phyloP scores from a whole-genome alignment of 2,113 vertebrate genomes.

The Hylia prasina region DNA sequence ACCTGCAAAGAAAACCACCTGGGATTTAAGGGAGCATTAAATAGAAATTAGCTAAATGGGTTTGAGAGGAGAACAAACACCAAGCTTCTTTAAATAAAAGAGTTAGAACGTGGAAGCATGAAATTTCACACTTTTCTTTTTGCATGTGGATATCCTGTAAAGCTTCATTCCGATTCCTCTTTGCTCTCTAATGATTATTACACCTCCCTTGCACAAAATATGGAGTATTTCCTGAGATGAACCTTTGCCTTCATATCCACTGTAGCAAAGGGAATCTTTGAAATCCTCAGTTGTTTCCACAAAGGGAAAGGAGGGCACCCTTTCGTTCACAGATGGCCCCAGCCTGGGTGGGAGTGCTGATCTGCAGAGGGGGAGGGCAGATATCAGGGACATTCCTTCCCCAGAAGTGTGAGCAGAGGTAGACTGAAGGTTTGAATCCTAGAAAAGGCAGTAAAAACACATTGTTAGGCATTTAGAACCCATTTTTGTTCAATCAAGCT shows the following conservation, averaged over 20 bases:
- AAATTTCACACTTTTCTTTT: not conserved
- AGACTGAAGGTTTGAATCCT: not conserved
- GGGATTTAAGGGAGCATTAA: not conserved
- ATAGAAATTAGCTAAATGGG: not conserved
- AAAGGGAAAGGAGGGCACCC: not conserved
- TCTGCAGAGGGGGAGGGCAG: not conserved
- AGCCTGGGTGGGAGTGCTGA: not conserved
- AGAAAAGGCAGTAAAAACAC: not conserved
- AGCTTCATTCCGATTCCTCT: not conserved
- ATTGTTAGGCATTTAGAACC: slow-evolving; percentile 6
- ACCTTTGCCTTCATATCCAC: not conserved
- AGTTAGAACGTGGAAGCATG: not conserved
- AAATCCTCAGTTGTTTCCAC: not conserved
- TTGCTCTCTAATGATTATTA: not conserved
- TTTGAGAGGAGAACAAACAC: not conserved
- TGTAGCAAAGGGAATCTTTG: not conserved
- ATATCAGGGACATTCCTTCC: not conserved
- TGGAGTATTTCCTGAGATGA: not conserved
- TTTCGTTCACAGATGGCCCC: not conserved
- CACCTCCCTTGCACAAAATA: not conserved
- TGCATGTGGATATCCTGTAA: not conserved
- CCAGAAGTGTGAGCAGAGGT: not conserved
- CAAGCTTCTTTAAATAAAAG: not conserved
- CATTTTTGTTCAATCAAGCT: slow-evolving; percentile 27
- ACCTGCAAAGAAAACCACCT: not conserved